phyloP scores from a whole-genome alignment of 2,113 vertebrate genomes.

The Origma solitaria region DNA sequence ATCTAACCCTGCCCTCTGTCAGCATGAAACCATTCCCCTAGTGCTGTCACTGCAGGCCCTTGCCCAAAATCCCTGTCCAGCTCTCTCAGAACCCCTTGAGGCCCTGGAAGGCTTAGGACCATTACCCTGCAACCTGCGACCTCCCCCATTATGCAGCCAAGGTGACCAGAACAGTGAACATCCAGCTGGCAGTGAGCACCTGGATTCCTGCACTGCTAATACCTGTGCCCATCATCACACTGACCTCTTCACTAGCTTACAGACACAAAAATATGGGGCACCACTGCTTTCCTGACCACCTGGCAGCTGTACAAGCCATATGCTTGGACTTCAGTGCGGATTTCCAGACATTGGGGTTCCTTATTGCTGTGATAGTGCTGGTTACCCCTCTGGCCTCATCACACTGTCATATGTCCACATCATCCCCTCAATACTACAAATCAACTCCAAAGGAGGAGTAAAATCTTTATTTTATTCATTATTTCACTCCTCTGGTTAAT shows the following conservation, averaged over 20 bases:
- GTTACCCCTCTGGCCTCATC: background rate
- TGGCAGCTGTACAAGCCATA: background rate
- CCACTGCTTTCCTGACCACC: conserved; percentile 28
- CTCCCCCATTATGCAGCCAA: background rate
- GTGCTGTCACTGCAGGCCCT: background rate
- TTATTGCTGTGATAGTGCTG: background rate
- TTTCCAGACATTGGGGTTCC: conserved; percentile 35
- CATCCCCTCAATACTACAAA: background rate
- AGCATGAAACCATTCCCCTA: background rate
- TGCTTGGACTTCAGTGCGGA: background rate
- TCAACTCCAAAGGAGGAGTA: background rate
- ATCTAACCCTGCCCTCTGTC: background rate
- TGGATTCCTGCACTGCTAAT: background rate
- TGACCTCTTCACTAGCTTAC: background rate
- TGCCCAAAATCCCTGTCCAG: background rate
- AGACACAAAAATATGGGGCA: background rate
- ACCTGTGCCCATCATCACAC: background rate
- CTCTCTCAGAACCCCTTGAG: background rate
- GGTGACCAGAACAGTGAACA: background rate
- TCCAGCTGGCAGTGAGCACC: background rate
- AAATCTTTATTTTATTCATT: background rate
- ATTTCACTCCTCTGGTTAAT: background rate
- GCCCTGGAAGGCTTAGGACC: background rate
- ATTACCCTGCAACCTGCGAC: conserved; percentile 7
- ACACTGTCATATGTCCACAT: background rate